Percentiles rank a stretch among this genome's conserved stretches.
Conservation (phyloP, 2,113 vertebrate species). For the Odocoileus hemionus region DNA sequence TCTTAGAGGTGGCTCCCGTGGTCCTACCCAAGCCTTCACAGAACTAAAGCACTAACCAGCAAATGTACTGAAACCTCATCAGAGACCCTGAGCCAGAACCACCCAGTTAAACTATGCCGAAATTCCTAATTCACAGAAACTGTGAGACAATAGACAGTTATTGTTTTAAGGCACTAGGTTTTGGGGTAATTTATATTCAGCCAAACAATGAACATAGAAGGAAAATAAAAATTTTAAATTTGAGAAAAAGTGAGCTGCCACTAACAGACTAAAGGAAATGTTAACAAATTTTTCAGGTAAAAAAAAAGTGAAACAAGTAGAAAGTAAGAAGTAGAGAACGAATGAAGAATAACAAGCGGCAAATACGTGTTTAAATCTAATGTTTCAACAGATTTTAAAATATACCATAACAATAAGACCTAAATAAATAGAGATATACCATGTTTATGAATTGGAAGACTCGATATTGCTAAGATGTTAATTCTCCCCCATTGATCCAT, state of each 20-base stretch:
- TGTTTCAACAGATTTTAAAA: background rate
- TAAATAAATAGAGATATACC: background rate
- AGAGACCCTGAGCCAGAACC: background rate
- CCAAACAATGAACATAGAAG: background rate
- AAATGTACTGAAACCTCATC: background rate
- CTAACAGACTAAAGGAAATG: background rate
- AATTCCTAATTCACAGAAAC: background rate
- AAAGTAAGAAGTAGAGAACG: background rate
- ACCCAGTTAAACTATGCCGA: background rate
- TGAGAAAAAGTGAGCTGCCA: background rate
- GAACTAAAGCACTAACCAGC: background rate
- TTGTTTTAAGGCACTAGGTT: background rate
- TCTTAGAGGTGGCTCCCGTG: background rate
- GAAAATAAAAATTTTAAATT: background rate
- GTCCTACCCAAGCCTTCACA: background rate
- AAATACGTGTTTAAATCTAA: background rate
- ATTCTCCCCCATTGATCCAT: background rate
- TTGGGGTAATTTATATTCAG: background rate
- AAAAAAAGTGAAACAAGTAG: slow-evolving; percentile 10
- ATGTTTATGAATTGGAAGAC: background rate
- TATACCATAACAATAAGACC: background rate
- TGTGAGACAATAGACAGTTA: background rate
- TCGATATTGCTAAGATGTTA: background rate
- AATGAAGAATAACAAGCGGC: background rate
- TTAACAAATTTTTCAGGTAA: background rate